Percentiles rank a stretch among this genome's conserved stretches.
These are phyloP conservation scores for Botia kubotai DNA, from an alignment of 2,797 vertebrate species.

Conservation along the genomic window DNA sequence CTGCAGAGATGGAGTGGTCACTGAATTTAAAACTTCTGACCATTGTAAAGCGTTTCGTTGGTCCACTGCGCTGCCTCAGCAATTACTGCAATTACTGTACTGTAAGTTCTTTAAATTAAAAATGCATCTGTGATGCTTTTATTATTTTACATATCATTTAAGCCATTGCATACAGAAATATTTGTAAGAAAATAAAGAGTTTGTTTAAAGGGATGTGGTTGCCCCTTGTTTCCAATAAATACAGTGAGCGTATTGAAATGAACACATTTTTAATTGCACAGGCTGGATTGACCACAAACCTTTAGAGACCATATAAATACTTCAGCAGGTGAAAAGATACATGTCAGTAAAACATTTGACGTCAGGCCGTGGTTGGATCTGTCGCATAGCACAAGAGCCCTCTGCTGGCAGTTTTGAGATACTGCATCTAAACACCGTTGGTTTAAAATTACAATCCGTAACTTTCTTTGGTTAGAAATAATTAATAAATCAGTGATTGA, in stretches of 20 bases:
- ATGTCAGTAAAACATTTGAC: neutral
- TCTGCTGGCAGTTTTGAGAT: conserved; percentile 52
- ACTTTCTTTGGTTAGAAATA: no score
- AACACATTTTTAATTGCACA: neutral
- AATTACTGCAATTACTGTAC: no score
- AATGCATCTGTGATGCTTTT: no score
- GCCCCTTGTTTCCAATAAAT: neutral
- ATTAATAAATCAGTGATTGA: no score
- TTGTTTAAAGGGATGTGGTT: neutral
- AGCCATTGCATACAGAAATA: no score
- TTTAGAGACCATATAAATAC: neutral
- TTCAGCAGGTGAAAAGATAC: conserved; percentile 31
- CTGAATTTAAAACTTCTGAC: no score
- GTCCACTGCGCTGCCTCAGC: no score
- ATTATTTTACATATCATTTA: no score
- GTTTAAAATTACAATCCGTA: neutral
- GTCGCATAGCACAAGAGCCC: conserved; percentile 31
- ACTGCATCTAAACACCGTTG: conserved; percentile 36
- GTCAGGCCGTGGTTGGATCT: neutral
- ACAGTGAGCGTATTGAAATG: neutral
- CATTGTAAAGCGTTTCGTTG: no score
- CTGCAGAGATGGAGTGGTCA: no score
- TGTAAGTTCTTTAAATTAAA: no score
- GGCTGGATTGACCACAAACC: neutral
- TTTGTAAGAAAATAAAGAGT: no score